Evolutionary conservation across 2,113 vertebrate species (phyloP).

Genomic region (Clinocottus analis): DNA sequence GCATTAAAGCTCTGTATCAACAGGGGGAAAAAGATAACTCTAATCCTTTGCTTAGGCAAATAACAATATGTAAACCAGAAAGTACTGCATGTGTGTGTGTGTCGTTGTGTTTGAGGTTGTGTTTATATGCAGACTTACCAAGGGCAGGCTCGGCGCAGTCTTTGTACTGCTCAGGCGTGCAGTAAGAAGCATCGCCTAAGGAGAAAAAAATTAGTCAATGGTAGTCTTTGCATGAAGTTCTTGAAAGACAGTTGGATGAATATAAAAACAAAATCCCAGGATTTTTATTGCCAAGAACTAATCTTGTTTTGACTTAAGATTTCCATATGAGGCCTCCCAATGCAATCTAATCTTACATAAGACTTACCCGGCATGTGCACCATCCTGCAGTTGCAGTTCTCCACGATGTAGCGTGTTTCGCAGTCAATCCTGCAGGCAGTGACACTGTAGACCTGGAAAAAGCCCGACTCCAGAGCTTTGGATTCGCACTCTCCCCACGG

Average conservation of each 20-base stretch:
- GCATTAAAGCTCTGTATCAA: slow-evolving; percentile 39
- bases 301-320: slow-evolving; percentile 41
- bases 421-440: slow-evolving; percentile 98
- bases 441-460: slow-evolving; percentile 96
- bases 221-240: background rate
- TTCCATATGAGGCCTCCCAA: slow-evolving; percentile 41
- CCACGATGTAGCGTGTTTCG: slow-evolving; percentile 98
- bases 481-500: slow-evolving; percentile 97
- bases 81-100: background rate
- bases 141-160: slow-evolving; percentile 97
- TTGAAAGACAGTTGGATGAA: background rate
- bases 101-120: background rate
- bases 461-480: slow-evolving; percentile 91
- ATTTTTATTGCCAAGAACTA: slow-evolving; percentile 24
- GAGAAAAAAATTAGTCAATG: slow-evolving; percentile 15
- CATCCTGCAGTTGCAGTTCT: slow-evolving; percentile 99
- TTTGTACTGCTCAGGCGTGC: slow-evolving; percentile 98
- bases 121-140: slow-evolving; percentile 84
- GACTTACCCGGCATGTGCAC: slow-evolving; percentile 96
- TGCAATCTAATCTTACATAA: slow-evolving; percentile 19
- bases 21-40: slow-evolving; percentile 20
- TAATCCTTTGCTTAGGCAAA: slow-evolving; percentile 19
- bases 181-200: slow-evolving; percentile 94
- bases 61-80: slow-evolving; percentile 31
- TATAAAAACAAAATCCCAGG: slow-evolving; percentile 13